Evolutionary conservation across 2,888 invertebrate genomes (phyloP), one percentile per base, ranked within the genome.

Genomic region (Mythimna ferrago): DNA sequence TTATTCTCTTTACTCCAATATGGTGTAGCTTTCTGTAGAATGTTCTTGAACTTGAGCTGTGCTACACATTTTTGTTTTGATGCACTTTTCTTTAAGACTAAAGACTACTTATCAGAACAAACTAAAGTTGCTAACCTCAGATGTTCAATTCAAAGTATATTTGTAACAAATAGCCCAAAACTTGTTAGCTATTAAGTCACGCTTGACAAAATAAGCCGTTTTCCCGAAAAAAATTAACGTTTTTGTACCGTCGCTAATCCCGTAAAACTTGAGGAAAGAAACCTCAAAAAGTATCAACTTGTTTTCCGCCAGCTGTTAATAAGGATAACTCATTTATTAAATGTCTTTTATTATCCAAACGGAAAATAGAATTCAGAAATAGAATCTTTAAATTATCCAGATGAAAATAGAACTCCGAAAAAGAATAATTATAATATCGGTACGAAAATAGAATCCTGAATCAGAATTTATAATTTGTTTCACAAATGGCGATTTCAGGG

Each of bases 211-310:
- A 57, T 58, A 32, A 41, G 0, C 21, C 10, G 0, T 54, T 74
- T 58, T 38, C 19, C 16, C 6, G 16, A 11, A 48, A 63, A 63
- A 62, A 44, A 61, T 26, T 2, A 73, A 71, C 58, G 60, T 19
- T 72, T 79, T 48, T 74, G 5, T 19, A 48, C 26, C 26, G 10
- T 11, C n/a, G n/a, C 41, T 78, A 73, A 71, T 78, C 32, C 58
- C 57, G 11, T 51, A 63, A 77, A 82, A 66, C n/a, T 69, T 78
- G 6, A 61, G n/a, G 32, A n/a, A 78, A 58, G 35, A 71, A 82
- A 38, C 61, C 21, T 66, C 71, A 16, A 38, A 61, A 73, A 32
- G 7, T 53, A 16, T 1, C 11, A 21, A 51, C 6, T 32, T 38
- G 32, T 60, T 62, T 54, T 58, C 48, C 48, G 10, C n/a, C 79